Base-by-base conservation (phyloP, 2,888 invertebrate species). In the Neelides folsomi region DNA sequence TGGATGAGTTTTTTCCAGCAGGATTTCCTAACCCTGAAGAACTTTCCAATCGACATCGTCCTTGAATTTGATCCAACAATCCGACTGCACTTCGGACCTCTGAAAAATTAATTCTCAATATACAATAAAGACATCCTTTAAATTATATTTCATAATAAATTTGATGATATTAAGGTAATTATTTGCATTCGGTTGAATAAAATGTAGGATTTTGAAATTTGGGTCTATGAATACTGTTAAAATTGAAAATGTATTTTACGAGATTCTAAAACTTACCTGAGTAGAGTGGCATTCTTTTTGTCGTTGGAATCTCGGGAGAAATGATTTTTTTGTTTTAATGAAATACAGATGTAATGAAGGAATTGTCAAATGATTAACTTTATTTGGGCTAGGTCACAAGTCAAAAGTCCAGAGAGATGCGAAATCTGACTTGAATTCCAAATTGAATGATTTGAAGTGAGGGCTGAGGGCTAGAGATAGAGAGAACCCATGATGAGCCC, bases 51-150 rank as follows among this genome's bases (percentile, higher is more conserved):
- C 27, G 27, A 27, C 27, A 27, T 27, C 56, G 57, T 2, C 54
- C 52, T 49, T 64, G 59, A 41, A 64, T 60, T 49, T 62, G 55
- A 49, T 62, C 58, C 48, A 64, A 47, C 16, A 63, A 49, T 44
- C 58, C 55, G 19, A 64, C 52, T 15, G 58, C 62, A 51, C 56
- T 58, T 43, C 61, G 61, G 15, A 64, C 64, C 45, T 64, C 64
- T 64, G 56, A 6, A 56, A 58, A 42, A 54, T 38, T 4, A 45
- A 53, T 12, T 13, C 5, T 12, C 12, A 50, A 39, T n/a, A n/a
- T 36, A 37, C 13, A 4, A 37, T 47, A 37, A 18, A 15, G 36
- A 15, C 13, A 15, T 37, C 8, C 3, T 8, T 6, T 7, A 15
- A 12, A 18, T 44, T 18, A 43, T 9, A 43, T n/a, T 40, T 19